Percentiles rank a stretch among this genome's conserved stretches.
These are phyloP conservation scores for Ochotona curzoniae DNA, from an alignment of 2,113 vertebrate species.

Conservation along the genomic window DNA sequence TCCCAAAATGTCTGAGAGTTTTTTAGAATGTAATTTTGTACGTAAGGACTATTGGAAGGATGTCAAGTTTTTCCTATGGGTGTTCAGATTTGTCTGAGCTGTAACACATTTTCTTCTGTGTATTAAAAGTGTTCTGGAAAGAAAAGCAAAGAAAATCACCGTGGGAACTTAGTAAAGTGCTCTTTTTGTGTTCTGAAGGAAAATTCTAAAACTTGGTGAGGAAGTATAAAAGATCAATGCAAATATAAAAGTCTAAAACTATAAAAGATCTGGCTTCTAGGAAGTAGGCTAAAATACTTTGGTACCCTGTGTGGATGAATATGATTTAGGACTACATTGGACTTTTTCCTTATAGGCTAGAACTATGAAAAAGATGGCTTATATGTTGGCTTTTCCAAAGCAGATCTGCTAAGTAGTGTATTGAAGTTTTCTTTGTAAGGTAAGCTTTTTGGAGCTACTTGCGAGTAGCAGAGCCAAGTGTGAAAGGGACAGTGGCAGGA, in stretches of 20 bases:
- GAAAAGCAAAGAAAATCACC: conserved; percentile 56
- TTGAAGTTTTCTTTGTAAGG: conserved; percentile 16
- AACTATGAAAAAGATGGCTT: conserved; percentile 41
- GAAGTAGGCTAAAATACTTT: conserved; percentile 52
- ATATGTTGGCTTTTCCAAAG: neutral
- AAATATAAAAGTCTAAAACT: neutral
- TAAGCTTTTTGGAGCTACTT: neutral
- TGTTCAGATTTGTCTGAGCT: neutral
- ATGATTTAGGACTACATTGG: conserved; percentile 29
- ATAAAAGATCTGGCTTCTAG: conserved; percentile 23
- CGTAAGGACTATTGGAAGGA: neutral
- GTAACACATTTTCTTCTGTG: conserved; percentile 1
- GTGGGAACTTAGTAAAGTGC: conserved; percentile 33
- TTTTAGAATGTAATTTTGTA: neutral
- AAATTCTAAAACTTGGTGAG: conserved; percentile 36
- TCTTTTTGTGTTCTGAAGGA: conserved; percentile 47
- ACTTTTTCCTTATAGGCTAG: conserved; percentile 32
- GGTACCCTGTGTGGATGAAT: neutral
- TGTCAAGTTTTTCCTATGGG: neutral
- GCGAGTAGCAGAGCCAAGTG: neutral
- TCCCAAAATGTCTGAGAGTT: neutral
- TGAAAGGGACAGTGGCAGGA: neutral
- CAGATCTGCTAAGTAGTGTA: neutral
- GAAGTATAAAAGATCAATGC: conserved; percentile 46
- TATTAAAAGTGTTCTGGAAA: conserved; percentile 46